A percentile compares a stretch with the other conserved stretches of the same genome.
Evolutionary conservation across 1,140 invertebrate species (phyloP).

Genomic region (Neodiprion fabricii): DNA sequence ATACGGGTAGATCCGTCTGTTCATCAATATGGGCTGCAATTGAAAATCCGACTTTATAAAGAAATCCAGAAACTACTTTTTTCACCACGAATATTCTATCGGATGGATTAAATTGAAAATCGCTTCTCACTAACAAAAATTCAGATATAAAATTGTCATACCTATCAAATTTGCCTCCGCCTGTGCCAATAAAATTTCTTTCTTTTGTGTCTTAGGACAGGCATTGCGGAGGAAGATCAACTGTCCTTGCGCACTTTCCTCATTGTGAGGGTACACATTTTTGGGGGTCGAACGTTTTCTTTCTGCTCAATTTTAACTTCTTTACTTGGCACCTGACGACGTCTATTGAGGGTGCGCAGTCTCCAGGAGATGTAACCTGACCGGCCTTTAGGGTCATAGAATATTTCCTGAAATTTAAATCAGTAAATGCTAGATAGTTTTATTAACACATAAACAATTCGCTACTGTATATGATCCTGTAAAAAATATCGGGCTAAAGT

Average conservation of each 20-base stretch:
- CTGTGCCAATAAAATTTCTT: slow-evolving; percentile 8
- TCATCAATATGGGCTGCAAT: too few species aligned
- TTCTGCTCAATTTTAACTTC: slow-evolving; percentile 1
- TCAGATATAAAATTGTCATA: too few species aligned
- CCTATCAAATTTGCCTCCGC: too few species aligned
- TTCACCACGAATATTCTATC: too few species aligned
- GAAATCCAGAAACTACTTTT: too few species aligned
- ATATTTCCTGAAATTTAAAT: slow-evolving; percentile 19
- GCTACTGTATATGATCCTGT: too few species aligned
- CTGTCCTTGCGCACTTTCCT: background rate
- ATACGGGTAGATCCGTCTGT: too few species aligned
- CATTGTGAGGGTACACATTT: background rate
- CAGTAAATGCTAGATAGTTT: background rate
- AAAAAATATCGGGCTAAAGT: too few species aligned
- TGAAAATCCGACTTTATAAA: too few species aligned
- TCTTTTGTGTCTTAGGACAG: background rate
- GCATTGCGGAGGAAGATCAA: too few species aligned
- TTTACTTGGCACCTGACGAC: slow-evolving; percentile 3
- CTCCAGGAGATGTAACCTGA: slow-evolving; percentile 27
- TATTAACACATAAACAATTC: background rate
- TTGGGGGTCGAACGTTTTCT: background rate
- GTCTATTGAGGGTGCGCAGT: slow-evolving; percentile 22
- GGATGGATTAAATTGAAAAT: too few species aligned
- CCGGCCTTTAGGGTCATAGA: slow-evolving; percentile 21
- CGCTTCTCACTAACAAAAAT: too few species aligned